phyloP scores from a whole-genome alignment of 2,113 vertebrate genomes.

The Mystacornis crossleyi region DNA sequence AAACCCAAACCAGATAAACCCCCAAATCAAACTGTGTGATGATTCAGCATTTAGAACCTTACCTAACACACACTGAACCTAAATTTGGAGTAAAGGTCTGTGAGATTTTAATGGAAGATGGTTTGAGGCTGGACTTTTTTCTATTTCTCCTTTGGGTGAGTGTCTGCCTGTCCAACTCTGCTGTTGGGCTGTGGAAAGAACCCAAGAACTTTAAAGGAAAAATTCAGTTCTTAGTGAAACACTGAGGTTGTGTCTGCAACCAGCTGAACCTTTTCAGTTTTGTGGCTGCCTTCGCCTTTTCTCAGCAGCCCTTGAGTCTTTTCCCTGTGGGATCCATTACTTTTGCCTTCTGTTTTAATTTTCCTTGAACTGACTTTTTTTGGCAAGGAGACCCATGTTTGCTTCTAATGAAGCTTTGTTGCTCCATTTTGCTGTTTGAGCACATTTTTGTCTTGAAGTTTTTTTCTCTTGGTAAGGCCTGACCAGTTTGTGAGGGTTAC shows the following conservation, averaged over 20 bases:
- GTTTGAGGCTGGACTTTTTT: neutral
- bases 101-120: neutral
- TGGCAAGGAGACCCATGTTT: neutral
- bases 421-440: conserved; percentile 2
- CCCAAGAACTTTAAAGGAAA: neutral
- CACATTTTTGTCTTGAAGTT: neutral
- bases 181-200: neutral
- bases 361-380: neutral
- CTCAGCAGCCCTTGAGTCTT: neutral
- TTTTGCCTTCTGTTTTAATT: neutral
- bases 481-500: neutral
- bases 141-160: neutral
- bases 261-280: conserved; percentile 20
- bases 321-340: neutral
- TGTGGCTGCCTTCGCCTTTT: neutral
- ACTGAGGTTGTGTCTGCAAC: neutral
- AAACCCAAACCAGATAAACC: neutral
- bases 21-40: neutral
- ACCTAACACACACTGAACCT: neutral
- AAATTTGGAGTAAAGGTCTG: neutral
- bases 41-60: neutral
- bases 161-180: neutral
- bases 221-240: neutral
- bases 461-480: neutral
- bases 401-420: neutral